Evolutionary conservation across 2,888 invertebrate genomes (phyloP).

Genomic region (Parnassius mnemosyne): DNA sequence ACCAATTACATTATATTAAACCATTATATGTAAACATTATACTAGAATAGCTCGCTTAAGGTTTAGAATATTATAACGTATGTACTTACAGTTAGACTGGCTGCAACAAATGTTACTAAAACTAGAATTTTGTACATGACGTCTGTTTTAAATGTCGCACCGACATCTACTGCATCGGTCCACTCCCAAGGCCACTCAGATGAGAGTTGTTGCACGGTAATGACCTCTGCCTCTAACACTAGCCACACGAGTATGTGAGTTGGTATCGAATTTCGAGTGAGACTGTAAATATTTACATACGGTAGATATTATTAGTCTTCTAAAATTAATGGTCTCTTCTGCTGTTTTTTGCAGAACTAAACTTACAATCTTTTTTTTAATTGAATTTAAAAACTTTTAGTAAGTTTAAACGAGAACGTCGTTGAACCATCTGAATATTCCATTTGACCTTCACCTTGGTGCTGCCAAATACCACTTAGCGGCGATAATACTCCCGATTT

Average conservation of each 20-base stretch:
- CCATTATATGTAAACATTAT: too few relatives aligned
- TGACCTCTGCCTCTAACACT: slow-evolving; percentile 17
- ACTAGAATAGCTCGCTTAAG: too few relatives aligned
- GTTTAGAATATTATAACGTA: background rate
- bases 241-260: slow-evolving; percentile 1
- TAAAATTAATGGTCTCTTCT: too few relatives aligned
- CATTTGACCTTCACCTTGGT: too few relatives aligned
- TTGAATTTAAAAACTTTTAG: too few relatives aligned
- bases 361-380: too few relatives aligned
- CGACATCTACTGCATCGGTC: slow-evolving; percentile 2
- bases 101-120: slow-evolving; percentile 5
- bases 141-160: slow-evolving; percentile 1
- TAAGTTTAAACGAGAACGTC: too few relatives aligned
- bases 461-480: too few relatives aligned
- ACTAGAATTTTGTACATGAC: slow-evolving; percentile 17
- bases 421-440: too few relatives aligned
- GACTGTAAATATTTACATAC: background rate
- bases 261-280: slow-evolving; percentile 3
- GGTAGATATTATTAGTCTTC: background rate
- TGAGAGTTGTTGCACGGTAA: background rate
- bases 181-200: background rate
- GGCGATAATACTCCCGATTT: too few relatives aligned
- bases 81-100: slow-evolving; percentile 18
- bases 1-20: too few relatives aligned
- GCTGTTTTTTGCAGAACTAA: too few relatives aligned